Conservation (phyloP, 2,113 vertebrate genomes). For the Scomber colias region DNA sequence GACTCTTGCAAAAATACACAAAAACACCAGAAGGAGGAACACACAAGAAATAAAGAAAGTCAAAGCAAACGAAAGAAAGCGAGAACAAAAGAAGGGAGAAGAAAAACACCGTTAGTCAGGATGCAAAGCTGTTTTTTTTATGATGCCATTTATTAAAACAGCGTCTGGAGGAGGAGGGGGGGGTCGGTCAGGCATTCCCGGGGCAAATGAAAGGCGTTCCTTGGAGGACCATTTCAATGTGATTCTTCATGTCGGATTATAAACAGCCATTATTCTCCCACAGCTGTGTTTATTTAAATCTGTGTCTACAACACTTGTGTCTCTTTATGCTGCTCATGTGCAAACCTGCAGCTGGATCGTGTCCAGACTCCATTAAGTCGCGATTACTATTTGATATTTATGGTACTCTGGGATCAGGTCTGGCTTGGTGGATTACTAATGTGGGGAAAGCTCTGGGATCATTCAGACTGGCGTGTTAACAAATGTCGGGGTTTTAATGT, state of each 20-base stretch:
- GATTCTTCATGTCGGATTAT: conserved; percentile 58
- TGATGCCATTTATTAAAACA: no score
- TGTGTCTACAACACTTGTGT: conserved; percentile 30
- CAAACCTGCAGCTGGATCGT: conserved; percentile 29
- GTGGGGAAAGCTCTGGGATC: neutral
- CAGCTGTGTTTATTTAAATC: conserved; percentile 67
- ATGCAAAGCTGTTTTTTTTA: neutral
- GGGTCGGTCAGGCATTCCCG: conserved; percentile 41
- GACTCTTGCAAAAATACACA: neutral
- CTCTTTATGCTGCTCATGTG: conserved; percentile 24
- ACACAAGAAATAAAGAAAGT: neutral
- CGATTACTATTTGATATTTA: conserved; percentile 34
- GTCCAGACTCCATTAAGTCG: conserved; percentile 12
- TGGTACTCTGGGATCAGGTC: conserved; percentile 16
- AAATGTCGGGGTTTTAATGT: neutral
- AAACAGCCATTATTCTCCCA: conserved; percentile 66
- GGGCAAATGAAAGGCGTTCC: conserved; percentile 67
- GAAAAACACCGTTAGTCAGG: conserved; percentile 52
- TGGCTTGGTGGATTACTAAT: conserved; percentile 1
- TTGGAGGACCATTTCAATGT: conserved; percentile 36
- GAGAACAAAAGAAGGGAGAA: conserved; percentile 21
- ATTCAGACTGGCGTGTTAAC: conserved; percentile 2
- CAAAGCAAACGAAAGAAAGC: neutral
- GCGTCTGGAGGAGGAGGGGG: conserved; percentile 34
- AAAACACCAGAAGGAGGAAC: neutral